Percentiles rank a stretch among this genome's conserved stretches.
These are phyloP conservation scores for Triplophysa tibetana DNA, from an alignment of 2,113 vertebrate genomes.

Conservation along the genomic window DNA sequence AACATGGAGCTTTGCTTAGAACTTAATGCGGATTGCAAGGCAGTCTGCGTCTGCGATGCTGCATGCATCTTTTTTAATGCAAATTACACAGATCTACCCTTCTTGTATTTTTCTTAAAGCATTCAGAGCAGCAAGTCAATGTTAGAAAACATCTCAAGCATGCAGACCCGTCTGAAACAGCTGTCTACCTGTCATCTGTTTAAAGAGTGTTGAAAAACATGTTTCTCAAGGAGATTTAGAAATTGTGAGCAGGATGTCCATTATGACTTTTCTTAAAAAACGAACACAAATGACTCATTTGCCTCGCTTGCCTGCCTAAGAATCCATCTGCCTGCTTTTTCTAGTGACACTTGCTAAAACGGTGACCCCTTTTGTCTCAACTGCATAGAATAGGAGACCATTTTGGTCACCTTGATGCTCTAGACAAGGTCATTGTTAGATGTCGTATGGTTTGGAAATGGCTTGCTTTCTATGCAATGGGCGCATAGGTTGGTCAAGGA, in stretches of 20 bases:
- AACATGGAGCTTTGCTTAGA: not conserved
- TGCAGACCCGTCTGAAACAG: not conserved
- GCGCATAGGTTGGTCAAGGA: not conserved
- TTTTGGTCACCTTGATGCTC: not conserved
- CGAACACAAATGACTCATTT: not conserved
- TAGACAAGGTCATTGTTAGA: constrained; percentile 1
- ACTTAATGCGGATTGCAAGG: too few relatives aligned
- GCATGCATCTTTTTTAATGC: not conserved
- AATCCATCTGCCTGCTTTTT: not conserved
- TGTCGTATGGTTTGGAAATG: too few relatives aligned
- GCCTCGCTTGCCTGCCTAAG: not conserved
- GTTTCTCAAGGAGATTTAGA: not conserved
- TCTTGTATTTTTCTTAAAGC: not conserved
- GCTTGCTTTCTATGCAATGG: too few relatives aligned
- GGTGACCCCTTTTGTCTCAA: not conserved
- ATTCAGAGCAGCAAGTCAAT: not conserved
- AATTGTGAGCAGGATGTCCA: not conserved
- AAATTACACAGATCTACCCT: not conserved
- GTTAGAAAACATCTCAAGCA: not conserved
- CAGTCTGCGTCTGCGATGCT: too few relatives aligned
- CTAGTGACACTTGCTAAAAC: not conserved
- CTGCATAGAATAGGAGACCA: not conserved
- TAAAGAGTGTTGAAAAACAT: not conserved
- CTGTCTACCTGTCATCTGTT: constrained; percentile 15
- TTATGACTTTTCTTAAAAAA: not conserved